Evolutionary conservation across 2,113 vertebrate genomes (phyloP).

Genomic region (Triplophysa rosa): DNA sequence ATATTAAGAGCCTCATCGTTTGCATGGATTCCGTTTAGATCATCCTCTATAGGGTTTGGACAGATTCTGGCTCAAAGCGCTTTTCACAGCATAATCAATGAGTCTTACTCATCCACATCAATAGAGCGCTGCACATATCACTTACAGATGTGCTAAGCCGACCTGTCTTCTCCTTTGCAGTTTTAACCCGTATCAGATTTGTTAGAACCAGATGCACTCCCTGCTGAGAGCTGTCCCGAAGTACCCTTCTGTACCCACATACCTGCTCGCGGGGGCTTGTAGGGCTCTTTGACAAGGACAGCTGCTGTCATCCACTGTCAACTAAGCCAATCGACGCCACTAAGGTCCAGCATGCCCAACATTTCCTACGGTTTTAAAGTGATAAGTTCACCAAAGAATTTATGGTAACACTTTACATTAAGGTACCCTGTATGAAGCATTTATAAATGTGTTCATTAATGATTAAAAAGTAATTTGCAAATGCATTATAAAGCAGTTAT

Average conservation of each 20-base stretch:
- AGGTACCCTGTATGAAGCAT: no score
- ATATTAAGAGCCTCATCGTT: neutral
- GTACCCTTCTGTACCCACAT: neutral
- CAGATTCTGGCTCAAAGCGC: conserved; percentile 10
- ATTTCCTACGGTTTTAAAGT: neutral
- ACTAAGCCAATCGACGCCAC: neutral
- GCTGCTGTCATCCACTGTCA: neutral
- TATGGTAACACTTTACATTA: no score
- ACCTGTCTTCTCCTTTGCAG: neutral
- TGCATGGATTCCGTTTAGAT: neutral
- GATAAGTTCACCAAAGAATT: no score
- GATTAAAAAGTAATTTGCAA: no score
- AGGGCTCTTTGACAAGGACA: conserved; percentile 2
- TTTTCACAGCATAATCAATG: conserved; percentile 33
- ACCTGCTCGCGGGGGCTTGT: neutral
- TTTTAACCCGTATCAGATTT: conserved; percentile 12
- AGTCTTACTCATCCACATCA: conserved; percentile 26
- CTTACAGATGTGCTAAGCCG: conserved; percentile 32
- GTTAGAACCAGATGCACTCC: neutral
- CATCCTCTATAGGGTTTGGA: neutral
- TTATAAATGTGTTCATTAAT: no score
- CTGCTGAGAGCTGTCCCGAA: neutral
- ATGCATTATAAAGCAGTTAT: no score
- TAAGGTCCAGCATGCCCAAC: neutral
- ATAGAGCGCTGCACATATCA: conserved; percentile 8